Evolutionary conservation across 2,113 vertebrate species (phyloP), one percentile per base, ranked within the genome.

Genomic region (Serinus canaria): DNA sequence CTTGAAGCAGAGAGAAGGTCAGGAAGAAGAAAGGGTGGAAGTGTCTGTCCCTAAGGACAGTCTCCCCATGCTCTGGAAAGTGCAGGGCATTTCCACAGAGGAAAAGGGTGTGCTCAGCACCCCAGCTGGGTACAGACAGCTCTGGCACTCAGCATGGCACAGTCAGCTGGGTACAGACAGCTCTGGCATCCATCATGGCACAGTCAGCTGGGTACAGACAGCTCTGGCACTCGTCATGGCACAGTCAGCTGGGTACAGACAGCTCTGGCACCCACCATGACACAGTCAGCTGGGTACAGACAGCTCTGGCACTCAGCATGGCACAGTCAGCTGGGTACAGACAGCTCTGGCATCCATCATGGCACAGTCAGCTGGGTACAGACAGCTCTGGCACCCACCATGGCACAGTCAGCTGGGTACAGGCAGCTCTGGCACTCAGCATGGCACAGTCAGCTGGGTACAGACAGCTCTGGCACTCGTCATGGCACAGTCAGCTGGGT

Each of bases 21-120:
- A n/a, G 30, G 47, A 72, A 62, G 31, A 44, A 49, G 9, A 41
- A 66, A 63, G 46, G 27, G 15, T 23, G 43, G 44, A 46, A 41
- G 37, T 4, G 33, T 13, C 28, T 15, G 31, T 50, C 5, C 52
- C n/a, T 35, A 15, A 16, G 28, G 39, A 56, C 31, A 74, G 35
- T n/a, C 2, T 31, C 11, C 19, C 11, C 5, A 22, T 0, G 19
- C 66, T 5, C 1, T 15, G 21, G 35, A 50, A 21, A 35, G 49
- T 3, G 2, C n/a, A 5, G 0, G 0, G 52, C 10, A 9, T 25
- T 55, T 55, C 74, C 46, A 0, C 0, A 41, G 43, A 44, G 25
- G 25, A 69, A 25, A 39, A 10, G 41, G 41, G 41, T 13, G 41
- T 13, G 41, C 41, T 41, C 68, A 23, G 30, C 18, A 33, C 3